Conservation (phyloP, 2,113 vertebrate genomes). For the Morone chrysops region DNA sequence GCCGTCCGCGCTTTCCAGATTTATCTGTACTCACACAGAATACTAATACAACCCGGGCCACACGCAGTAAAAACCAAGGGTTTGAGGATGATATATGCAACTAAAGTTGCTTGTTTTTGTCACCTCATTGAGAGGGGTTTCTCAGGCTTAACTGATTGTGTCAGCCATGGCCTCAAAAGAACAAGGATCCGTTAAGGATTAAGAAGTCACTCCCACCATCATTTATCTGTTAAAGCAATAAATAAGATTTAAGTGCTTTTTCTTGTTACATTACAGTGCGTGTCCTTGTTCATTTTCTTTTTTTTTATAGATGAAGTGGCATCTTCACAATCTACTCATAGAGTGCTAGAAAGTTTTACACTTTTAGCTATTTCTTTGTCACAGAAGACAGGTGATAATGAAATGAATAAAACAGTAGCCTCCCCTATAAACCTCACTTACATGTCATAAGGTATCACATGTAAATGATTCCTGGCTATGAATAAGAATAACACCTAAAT, state of each 20-base stretch:
- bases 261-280: neutral
- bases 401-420: constrained; percentile 2
- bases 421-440: neutral
- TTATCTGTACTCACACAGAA: constrained; percentile 21
- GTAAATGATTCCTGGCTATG: neutral
- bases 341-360: neutral
- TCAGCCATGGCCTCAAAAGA: constrained; percentile 18
- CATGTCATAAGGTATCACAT: neutral
- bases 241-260: neutral
- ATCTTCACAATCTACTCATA: too few relatives aligned
- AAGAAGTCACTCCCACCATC: constrained; percentile 12
- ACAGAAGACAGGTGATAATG: constrained; percentile 5
- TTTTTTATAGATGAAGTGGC: neutral
- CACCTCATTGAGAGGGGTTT: constrained; percentile 18
- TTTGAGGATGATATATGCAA: constrained; percentile 42
- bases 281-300: neutral
- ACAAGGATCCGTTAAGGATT: constrained; percentile 21
- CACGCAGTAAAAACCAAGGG: neutral
- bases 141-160: constrained; percentile 29
- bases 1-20: constrained; percentile 23
- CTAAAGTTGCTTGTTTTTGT: constrained; percentile 42
- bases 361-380: neutral
- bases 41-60: constrained; percentile 44
- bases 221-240: neutral
- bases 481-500: neutral